Conservation (phyloP, 2,888 invertebrate genomes). For the Suillia variegata region DNA sequence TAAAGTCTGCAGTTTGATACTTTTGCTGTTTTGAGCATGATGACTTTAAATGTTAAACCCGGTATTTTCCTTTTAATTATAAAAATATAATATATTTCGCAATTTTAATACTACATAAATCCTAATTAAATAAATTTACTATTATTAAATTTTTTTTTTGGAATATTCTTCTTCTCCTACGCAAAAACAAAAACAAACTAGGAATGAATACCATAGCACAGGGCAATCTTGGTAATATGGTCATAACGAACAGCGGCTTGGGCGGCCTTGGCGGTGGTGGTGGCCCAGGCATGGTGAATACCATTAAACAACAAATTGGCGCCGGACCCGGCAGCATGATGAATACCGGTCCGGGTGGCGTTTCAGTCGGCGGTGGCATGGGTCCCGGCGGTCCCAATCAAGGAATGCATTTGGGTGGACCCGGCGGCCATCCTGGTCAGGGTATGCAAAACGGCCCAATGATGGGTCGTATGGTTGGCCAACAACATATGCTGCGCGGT, state of each 20-base stretch:
- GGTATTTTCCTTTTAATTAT: no score
- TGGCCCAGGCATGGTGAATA: constrained; percentile 72
- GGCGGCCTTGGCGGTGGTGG: constrained; percentile 57
- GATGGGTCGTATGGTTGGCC: constrained; percentile 62
- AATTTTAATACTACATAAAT: no score
- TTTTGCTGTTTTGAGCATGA: no score
- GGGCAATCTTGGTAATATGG: constrained; percentile 72
- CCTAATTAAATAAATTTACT: no score
- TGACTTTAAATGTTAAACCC: no score
- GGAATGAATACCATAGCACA: constrained; percentile 70
- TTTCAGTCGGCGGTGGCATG: constrained; percentile 65
- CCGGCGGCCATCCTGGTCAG: constrained; percentile 58
- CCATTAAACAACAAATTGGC: constrained; percentile 75
- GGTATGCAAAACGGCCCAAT: constrained; percentile 79
- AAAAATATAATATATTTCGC: no score
- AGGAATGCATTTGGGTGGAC: constrained; percentile 54
- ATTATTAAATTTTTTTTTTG: no score
- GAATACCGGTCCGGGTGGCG: constrained; percentile 67
- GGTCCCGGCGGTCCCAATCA: constrained; percentile 48
- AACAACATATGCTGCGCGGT: constrained; percentile 57
- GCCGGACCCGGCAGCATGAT: constrained; percentile 68
- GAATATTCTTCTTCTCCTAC: no score
- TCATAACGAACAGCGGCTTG: constrained; percentile 78
- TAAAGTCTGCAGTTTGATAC: no score
- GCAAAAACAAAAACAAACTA: no score